A percentile compares a stretch with the other conserved stretches of the same genome.
phyloP scores from a whole-genome alignment of 2,888 invertebrate genomes.

The Stegophylla sp. region DNA sequence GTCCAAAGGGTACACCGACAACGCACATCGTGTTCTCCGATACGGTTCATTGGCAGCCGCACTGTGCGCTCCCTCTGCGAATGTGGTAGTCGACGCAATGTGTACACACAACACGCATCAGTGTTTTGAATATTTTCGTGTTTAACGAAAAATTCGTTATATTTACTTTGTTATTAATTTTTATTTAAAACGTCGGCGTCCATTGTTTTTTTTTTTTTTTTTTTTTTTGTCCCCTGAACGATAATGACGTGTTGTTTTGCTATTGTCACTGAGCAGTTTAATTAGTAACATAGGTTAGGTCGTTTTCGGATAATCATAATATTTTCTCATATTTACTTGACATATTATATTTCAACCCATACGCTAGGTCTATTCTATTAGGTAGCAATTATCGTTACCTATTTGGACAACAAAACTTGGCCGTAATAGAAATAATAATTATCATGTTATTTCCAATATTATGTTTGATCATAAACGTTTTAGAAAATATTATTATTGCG shows the following conservation, averaged over 20 bases:
- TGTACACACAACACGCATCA: too few relatives aligned
- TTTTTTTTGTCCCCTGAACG: background rate
- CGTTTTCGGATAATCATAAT: background rate
- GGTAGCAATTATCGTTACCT: background rate
- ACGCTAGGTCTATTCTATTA: background rate
- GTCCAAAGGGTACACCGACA: slow-evolving; percentile 1
- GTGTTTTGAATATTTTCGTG: too few relatives aligned
- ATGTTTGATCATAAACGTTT: background rate
- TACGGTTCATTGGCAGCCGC: background rate
- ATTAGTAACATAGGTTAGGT: too few relatives aligned
- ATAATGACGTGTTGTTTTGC: too few relatives aligned
- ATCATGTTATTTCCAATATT: too few relatives aligned
- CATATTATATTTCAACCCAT: background rate
- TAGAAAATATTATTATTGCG: background rate
- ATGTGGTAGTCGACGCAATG: background rate
- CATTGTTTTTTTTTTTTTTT: too few relatives aligned
- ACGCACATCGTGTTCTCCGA: background rate
- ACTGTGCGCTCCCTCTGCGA: background rate
- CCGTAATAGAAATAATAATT: background rate
- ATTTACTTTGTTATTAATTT: too few relatives aligned
- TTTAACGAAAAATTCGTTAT: too few relatives aligned
- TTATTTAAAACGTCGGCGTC: too few relatives aligned
- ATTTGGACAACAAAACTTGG: background rate
- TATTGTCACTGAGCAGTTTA: too few relatives aligned
- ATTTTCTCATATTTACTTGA: background rate